Conservation (phyloP, 2,113 vertebrate species). For the Apteryx mantelli region DNA sequence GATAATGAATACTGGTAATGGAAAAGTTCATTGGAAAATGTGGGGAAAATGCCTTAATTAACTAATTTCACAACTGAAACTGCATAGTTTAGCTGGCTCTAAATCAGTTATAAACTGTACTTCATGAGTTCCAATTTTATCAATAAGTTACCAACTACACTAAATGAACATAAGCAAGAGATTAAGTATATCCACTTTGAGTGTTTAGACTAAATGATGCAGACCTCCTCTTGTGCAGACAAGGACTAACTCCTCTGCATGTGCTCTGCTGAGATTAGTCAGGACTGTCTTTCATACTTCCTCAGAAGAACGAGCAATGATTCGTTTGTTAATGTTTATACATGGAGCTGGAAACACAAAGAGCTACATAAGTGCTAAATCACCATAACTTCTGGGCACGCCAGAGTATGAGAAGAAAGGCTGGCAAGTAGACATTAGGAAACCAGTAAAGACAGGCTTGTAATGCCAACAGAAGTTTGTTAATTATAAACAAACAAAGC, state of each 20-base stretch:
- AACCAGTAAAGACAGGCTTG: neutral
- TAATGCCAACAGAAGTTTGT: neutral
- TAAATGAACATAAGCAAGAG: neutral
- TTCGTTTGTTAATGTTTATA: neutral
- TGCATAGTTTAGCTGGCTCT: neutral
- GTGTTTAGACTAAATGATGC: neutral
- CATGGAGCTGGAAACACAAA: neutral
- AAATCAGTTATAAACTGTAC: neutral
- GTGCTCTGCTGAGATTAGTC: rapidly evolving
- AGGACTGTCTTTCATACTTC: neutral
- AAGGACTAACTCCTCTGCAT: neutral
- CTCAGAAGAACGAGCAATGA: neutral
- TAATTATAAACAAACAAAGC: neutral
- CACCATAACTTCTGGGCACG: neutral
- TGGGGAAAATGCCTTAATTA: neutral
- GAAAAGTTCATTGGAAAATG: neutral
- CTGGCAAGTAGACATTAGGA: neutral
- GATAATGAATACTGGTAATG: neutral
- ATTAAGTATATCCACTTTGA: neutral
- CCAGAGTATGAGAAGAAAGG: neutral
- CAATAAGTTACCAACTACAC: neutral
- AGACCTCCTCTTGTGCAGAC: neutral
- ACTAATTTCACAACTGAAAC: neutral
- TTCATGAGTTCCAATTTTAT: neutral
- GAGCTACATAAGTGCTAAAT: neutral